These are phyloP conservation scores for Stichodactyla helianthus DNA, from an alignment of 64 coral and sea anemone species.

Conservation along the genomic window DNA sequence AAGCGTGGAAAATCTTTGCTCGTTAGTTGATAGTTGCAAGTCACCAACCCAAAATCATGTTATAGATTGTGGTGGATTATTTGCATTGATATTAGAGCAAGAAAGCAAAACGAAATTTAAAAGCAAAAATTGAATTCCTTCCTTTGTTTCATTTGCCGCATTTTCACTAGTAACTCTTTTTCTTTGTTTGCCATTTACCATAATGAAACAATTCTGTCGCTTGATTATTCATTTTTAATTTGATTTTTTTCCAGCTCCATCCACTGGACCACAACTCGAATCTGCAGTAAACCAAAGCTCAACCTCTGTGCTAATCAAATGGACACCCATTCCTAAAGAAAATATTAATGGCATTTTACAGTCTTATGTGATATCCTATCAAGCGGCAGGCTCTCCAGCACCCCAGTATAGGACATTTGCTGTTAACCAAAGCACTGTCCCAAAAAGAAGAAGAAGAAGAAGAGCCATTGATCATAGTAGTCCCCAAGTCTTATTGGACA, in stretches of 20 bases:
- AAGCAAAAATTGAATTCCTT: too few relatives aligned
- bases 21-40: too few relatives aligned
- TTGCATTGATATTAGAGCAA: too few relatives aligned
- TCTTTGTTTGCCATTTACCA: not conserved
- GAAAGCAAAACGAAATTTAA: too few relatives aligned
- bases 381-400: not conserved
- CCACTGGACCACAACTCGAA: not conserved
- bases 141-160: too few relatives aligned
- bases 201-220: not conserved
- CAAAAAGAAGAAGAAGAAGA: not conserved
- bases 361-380: not conserved
- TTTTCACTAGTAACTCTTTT: too few relatives aligned
- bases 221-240: not conserved
- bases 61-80: too few relatives aligned
- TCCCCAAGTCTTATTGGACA: not conserved
- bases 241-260: constrained; percentile 2
- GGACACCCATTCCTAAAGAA: not conserved
- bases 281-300: not conserved
- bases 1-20: not conserved
- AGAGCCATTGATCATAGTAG: not conserved
- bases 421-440: not conserved
- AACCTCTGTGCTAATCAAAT: constrained; percentile 1
- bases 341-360: constrained; percentile 3
- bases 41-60: too few relatives aligned
- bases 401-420: not conserved